Conservation (phyloP, 2,113 vertebrate species). For the Nycticebus coucang region DNA sequence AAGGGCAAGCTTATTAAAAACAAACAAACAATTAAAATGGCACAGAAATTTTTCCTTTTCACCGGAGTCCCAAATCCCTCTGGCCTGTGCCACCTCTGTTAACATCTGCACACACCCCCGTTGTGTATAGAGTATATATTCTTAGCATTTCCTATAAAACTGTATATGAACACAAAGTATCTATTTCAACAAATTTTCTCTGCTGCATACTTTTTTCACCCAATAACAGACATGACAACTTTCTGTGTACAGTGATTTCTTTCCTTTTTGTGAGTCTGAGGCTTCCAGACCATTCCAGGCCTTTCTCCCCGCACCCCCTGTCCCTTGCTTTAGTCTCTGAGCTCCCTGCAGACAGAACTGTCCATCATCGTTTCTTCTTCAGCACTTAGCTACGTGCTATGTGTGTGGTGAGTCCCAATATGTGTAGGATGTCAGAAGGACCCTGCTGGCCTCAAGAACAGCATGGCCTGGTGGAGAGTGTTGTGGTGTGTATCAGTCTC, state of each 20-base stretch:
- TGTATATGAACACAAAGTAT: neutral
- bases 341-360: neutral
- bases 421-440: neutral
- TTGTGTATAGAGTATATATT: neutral
- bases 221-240: neutral
- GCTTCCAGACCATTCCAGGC: neutral
- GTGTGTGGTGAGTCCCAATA: neutral
- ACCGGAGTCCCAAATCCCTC: neutral
- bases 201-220: neutral
- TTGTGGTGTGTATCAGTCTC: accelerated
- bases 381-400: neutral
- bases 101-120: neutral
- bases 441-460: neutral
- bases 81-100: neutral
- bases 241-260: neutral
- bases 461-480: neutral
- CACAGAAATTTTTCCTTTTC: neutral
- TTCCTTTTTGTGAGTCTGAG: neutral
- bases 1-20: neutral
- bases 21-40: neutral
- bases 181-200: neutral
- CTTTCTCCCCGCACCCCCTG: too few relatives aligned
- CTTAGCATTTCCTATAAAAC: neutral
- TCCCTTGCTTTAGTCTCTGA: neutral
- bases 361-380: neutral